These are phyloP conservation scores for Epirrhoe tristata DNA, from an alignment of 2,888 invertebrate species.

Conservation along the genomic window DNA sequence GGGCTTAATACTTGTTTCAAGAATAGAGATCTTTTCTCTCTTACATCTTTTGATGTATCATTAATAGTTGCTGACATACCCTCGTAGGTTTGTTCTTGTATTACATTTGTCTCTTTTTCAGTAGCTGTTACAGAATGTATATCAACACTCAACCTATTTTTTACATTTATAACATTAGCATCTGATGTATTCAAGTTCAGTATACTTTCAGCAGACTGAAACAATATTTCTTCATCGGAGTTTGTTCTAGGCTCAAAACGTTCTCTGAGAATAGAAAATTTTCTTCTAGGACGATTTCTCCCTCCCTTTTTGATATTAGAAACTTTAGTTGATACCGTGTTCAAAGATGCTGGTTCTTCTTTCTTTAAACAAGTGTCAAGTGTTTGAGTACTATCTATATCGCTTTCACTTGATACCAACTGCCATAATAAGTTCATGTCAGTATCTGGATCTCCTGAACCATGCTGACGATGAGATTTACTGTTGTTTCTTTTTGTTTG, in stretches of 20 bases:
- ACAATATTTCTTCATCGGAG: slow-evolving; percentile 80
- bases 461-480: slow-evolving; percentile 63
- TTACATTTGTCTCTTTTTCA: slow-evolving; percentile 29
- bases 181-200: slow-evolving; percentile 59
- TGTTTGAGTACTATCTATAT: slow-evolving; percentile 71
- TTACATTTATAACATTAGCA: slow-evolving; percentile 54
- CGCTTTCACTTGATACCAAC: slow-evolving; percentile 74
- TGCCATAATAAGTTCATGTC: slow-evolving; percentile 79
- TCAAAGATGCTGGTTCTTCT: slow-evolving; percentile 50
- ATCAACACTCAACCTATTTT: slow-evolving; percentile 58
- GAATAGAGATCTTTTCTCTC: slow-evolving; percentile 83
- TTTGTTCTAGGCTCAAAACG: slow-evolving; percentile 82
- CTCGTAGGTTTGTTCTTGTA: slow-evolving; percentile 38
- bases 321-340: slow-evolving; percentile 58
- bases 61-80: slow-evolving; percentile 39
- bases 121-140: slow-evolving; percentile 17
- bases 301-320: slow-evolving; percentile 72
- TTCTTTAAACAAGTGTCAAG: slow-evolving; percentile 78
- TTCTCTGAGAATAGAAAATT: slow-evolving; percentile 86
- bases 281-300: slow-evolving; percentile 80
- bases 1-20: slow-evolving; percentile 86
- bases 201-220: slow-evolving; percentile 67
- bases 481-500: slow-evolving; percentile 63
- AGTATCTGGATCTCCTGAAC: slow-evolving; percentile 66
- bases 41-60: slow-evolving; percentile 66